Evolutionary conservation across 1,140 invertebrate species (phyloP).

Genomic region (Heliconius congener): DNA sequence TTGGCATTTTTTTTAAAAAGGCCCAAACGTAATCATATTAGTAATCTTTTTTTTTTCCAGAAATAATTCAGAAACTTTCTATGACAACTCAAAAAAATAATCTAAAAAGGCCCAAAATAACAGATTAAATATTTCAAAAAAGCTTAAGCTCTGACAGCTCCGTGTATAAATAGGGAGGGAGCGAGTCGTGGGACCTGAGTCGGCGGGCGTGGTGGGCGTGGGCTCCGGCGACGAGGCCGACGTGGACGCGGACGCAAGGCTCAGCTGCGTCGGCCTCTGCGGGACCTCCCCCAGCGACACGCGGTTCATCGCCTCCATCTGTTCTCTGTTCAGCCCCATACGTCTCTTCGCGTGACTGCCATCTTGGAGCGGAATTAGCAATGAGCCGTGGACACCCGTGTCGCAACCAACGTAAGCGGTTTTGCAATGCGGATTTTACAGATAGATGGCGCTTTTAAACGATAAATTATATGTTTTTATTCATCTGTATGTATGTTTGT

Average conservation of each 20-base stretch:
- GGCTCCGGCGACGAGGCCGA: constrained; percentile 69
- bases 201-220: constrained; percentile 77
- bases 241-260: constrained; percentile 62
- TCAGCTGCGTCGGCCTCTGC: constrained; percentile 74
- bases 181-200: constrained; percentile 70
- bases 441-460: constrained; percentile 42
- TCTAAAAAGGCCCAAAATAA: constrained; percentile 3
- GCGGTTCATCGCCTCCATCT: constrained; percentile 80
- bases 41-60: background rate
- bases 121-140: background rate
- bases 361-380: constrained; percentile 74
- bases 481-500: background rate
- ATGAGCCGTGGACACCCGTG: constrained; percentile 29
- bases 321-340: constrained; percentile 81
- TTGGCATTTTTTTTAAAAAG: background rate
- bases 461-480: background rate
- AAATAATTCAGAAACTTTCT: background rate
- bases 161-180: constrained; percentile 39
- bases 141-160: constrained; percentile 4
- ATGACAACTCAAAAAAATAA: background rate
- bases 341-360: constrained; percentile 82
- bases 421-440: constrained; percentile 34
- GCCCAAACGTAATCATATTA: background rate
- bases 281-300: constrained; percentile 59
- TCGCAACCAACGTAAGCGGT: constrained; percentile 18